These are phyloP conservation scores for Cotesia congregata DNA, from an alignment of 2,888 invertebrate genomes.

Conservation along the genomic window DNA sequence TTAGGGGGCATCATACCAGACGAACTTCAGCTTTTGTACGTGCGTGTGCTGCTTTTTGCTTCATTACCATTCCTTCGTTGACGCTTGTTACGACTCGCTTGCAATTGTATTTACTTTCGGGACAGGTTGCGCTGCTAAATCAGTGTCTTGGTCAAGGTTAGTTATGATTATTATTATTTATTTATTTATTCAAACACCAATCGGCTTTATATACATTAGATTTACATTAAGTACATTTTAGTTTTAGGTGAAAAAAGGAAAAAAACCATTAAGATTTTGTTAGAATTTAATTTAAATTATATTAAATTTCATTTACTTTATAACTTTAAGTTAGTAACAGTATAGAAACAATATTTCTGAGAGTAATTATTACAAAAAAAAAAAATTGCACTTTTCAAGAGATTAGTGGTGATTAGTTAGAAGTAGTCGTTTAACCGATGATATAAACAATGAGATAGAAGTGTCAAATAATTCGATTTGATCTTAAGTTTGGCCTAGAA, in stretches of 20 bases:
- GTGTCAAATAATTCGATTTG: neutral
- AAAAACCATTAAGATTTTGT: neutral
- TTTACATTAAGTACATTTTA: too few relatives aligned
- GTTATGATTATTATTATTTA: conserved; percentile 40
- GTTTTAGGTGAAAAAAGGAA: too few relatives aligned
- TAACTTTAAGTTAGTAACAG: too few relatives aligned
- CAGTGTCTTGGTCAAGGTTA: conserved; percentile 92
- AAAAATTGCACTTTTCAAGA: too few relatives aligned
- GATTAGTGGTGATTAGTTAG: too few relatives aligned
- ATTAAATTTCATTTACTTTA: too few relatives aligned
- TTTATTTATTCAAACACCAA: neutral
- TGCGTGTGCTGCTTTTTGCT: conserved; percentile 96
- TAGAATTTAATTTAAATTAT: too few relatives aligned
- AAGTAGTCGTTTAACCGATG: too few relatives aligned
- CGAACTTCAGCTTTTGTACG: conserved; percentile 90
- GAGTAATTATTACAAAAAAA: too few relatives aligned
- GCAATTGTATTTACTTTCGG: conserved; percentile 88
- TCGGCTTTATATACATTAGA: too few relatives aligned
- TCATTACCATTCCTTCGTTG: conserved; percentile 97
- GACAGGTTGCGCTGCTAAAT: conserved; percentile 90
- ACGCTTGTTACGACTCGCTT: conserved; percentile 83
- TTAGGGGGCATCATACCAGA: conserved; percentile 82
- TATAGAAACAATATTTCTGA: too few relatives aligned
- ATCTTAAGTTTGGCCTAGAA: neutral
- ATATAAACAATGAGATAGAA: too few relatives aligned